Evolutionary conservation across 2,888 invertebrate species (phyloP).

Genomic region (Anoplius nigerrimus): DNA sequence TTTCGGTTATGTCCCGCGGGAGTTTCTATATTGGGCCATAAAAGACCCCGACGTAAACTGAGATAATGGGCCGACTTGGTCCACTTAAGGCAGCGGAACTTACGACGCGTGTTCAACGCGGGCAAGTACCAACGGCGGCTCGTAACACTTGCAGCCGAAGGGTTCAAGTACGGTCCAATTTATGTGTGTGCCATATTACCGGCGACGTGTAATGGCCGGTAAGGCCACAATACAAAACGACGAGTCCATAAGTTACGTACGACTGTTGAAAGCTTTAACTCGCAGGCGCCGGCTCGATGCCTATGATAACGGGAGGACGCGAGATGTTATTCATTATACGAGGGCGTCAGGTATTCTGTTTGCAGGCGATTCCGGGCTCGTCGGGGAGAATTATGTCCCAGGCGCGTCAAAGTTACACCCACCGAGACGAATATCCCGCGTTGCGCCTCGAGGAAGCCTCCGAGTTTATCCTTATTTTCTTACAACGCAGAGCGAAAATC

Average conservation of each 20-base stretch:
- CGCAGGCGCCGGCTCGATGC: conserved; percentile 7
- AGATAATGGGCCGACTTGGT: conserved; percentile 65
- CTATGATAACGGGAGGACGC: background rate
- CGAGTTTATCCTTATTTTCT: no score
- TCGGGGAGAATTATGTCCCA: no score
- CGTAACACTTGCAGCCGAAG: conserved; percentile 57
- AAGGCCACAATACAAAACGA: conserved; percentile 38
- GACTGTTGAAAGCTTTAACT: conserved; percentile 17
- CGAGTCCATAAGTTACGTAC: conserved; percentile 40
- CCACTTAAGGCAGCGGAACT: conserved; percentile 57
- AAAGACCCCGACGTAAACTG: conserved; percentile 59
- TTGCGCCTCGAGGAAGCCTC: no score
- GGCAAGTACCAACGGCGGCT: conserved; percentile 38
- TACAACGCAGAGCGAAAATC: no score
- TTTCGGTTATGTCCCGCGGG: conserved; percentile 52
- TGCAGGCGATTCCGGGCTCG: no score
- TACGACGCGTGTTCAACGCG: conserved; percentile 50
- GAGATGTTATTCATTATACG: no score
- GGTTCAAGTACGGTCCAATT: conserved; percentile 54
- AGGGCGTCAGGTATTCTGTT: no score
- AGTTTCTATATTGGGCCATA: conserved; percentile 62
- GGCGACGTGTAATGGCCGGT: conserved; percentile 40
- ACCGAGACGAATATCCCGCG: no score
- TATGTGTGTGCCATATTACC: conserved; percentile 51
- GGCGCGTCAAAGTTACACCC: no score